Conservation (phyloP, 1,140 invertebrate genomes). For the Formica selysi region DNA sequence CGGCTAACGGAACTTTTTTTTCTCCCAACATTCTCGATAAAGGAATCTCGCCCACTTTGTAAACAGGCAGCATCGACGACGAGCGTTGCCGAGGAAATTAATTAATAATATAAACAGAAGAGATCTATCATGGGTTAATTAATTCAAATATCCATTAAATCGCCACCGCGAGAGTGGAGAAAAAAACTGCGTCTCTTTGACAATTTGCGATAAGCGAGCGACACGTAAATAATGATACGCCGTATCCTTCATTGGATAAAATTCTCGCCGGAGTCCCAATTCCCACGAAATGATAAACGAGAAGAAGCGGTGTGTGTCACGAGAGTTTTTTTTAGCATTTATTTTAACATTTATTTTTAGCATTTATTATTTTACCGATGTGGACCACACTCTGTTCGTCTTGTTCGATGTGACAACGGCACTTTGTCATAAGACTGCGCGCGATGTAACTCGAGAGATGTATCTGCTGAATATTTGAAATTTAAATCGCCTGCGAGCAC, state of each 20-base stretch:
- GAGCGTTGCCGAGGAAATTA: slow-evolving; percentile 28
- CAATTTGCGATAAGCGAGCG: slow-evolving; percentile 5
- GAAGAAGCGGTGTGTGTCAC: not conserved
- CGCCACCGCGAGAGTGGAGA: not conserved
- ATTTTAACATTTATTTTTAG: slow-evolving; percentile 48
- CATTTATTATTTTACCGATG: not conserved
- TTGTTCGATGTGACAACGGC: slow-evolving; percentile 73
- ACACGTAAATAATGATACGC: slow-evolving; percentile 3
- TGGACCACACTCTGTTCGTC: slow-evolving; percentile 63
- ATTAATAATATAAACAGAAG: slow-evolving; percentile 13
- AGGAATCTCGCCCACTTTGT: slow-evolving; percentile 20
- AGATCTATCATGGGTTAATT: slow-evolving; percentile 15
- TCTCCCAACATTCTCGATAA: slow-evolving; percentile 17
- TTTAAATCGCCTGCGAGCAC: slow-evolving; percentile 70
- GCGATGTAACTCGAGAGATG: slow-evolving; percentile 63
- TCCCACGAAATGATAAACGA: slow-evolving; percentile 28
- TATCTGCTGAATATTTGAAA: slow-evolving; percentile 74
- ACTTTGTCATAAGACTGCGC: slow-evolving; percentile 76
- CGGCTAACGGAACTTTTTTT: slow-evolving; percentile 51
- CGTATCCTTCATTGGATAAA: not conserved
- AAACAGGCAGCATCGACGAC: slow-evolving; percentile 16
- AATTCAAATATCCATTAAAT: slow-evolving; percentile 25
- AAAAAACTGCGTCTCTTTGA: not conserved
- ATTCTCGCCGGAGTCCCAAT: not conserved
- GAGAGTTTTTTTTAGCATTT: slow-evolving; percentile 17